Percentiles rank a stretch among this genome's conserved stretches.
Evolutionary conservation across 2,113 vertebrate species (phyloP).

Genomic region (Crotophaga sulcirostris): DNA sequence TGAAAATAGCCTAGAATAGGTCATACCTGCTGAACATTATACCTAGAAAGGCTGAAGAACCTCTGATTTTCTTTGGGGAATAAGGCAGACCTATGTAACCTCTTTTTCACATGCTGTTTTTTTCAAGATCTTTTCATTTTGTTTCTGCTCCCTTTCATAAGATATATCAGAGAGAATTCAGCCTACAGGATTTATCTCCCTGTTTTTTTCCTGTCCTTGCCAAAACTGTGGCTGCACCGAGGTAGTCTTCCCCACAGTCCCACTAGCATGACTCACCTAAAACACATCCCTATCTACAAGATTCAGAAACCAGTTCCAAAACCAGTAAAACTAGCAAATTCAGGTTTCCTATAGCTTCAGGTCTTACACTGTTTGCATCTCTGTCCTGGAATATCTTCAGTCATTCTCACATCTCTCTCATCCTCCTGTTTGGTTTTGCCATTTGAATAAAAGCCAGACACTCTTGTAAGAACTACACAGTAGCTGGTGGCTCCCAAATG

Average conservation of each 20-base stretch:
- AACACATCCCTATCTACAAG: background rate
- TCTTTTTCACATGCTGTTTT: background rate
- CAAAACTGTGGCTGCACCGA: background rate
- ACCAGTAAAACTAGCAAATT: conserved; percentile 43
- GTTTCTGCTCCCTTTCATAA: background rate
- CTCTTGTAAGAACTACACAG: background rate
- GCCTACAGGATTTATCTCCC: background rate
- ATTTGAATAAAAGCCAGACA: background rate
- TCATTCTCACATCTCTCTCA: background rate
- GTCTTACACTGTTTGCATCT: background rate
- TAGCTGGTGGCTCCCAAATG: background rate
- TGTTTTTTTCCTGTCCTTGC: background rate
- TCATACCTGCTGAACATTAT: background rate
- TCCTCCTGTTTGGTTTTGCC: background rate
- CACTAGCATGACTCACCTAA: background rate
- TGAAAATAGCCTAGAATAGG: background rate
- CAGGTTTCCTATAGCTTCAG: background rate
- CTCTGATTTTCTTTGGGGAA: background rate
- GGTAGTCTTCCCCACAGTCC: background rate
- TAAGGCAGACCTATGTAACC: background rate
- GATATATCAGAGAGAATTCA: background rate
- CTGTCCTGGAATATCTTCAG: background rate
- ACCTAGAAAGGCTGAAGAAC: background rate
- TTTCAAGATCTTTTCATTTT: background rate
- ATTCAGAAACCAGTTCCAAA: background rate